phyloP scores from a whole-genome alignment of 2,888 invertebrate species.

The Polyommatus iphigenia region DNA sequence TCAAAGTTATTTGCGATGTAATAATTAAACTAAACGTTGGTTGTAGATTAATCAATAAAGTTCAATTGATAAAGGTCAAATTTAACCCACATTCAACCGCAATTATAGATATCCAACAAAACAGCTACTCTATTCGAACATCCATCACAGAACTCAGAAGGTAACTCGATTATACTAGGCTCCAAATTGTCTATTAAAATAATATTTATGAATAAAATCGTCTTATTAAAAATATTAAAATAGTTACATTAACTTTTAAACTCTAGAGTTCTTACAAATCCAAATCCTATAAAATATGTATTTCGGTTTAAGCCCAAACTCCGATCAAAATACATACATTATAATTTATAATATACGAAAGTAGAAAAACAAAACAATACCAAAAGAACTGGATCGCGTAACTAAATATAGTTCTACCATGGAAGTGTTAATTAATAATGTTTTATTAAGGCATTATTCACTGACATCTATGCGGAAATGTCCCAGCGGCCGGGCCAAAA shows the following conservation, averaged over 20 bases:
- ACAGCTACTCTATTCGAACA: neutral
- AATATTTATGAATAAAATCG: neutral
- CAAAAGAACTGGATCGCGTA: neutral
- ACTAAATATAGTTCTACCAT: neutral
- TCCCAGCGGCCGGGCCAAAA: neutral
- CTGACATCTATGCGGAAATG: constrained; percentile 12
- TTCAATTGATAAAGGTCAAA: neutral
- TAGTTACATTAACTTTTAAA: neutral
- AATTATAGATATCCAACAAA: neutral
- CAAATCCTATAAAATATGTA: neutral
- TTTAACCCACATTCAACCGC: neutral
- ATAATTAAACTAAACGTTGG: neutral
- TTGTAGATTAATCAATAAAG: neutral
- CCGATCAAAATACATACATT: neutral
- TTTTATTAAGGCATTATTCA: constrained; percentile 12
- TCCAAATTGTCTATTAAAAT: too few relatives aligned
- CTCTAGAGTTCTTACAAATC: neutral
- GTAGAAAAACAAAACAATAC: neutral
- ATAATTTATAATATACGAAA: too few relatives aligned
- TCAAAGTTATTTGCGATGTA: neutral
- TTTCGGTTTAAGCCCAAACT: neutral
- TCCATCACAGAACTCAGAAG: neutral
- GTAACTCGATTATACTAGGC: neutral
- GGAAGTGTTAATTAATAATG: neutral
- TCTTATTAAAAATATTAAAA: neutral